Conservation (phyloP, 1,140 invertebrate genomes). For the Triops longicaudatus region DNA sequence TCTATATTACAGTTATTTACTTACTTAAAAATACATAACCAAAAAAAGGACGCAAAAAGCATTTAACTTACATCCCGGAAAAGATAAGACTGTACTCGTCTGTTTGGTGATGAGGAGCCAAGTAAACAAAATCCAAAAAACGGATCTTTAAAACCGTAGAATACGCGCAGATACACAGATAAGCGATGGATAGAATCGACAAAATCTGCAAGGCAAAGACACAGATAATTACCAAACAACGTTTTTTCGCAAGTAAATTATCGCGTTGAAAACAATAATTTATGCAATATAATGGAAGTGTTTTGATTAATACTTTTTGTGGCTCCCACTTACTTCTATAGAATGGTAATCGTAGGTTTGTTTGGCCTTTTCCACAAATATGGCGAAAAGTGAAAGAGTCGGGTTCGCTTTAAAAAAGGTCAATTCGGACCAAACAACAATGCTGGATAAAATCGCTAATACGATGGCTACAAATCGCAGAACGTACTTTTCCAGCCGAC, state of each 20-base stretch:
- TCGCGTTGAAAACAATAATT: not conserved
- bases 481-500: conserved; percentile 63
- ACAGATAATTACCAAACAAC: conserved; percentile 20
- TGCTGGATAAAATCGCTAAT: conserved; percentile 67
- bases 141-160: conserved; percentile 94
- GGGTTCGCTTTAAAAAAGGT: conserved; percentile 90
- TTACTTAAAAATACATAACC: too few relatives aligned
- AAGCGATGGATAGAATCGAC: conserved; percentile 81
- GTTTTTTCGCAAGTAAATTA: not conserved
- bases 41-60: conserved; percentile 25
- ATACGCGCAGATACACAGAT: conserved; percentile 94
- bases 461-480: conserved; percentile 62
- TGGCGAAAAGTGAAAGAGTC: conserved; percentile 89
- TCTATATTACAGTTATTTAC: too few relatives aligned
- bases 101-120: conserved; percentile 94
- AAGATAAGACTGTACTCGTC: conserved; percentile 98
- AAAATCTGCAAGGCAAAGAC: conserved; percentile 53
- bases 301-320: too few relatives aligned
- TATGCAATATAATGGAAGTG: not conserved
- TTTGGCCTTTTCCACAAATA: conserved; percentile 74
- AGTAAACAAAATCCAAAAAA: conserved; percentile 92
- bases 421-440: conserved; percentile 97
- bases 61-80: conserved; percentile 65
- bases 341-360: conserved; percentile 82
- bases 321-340: conserved; percentile 79